Evolutionary conservation across 2,113 vertebrate genomes (phyloP).

Genomic region (Rana temporaria): DNA sequence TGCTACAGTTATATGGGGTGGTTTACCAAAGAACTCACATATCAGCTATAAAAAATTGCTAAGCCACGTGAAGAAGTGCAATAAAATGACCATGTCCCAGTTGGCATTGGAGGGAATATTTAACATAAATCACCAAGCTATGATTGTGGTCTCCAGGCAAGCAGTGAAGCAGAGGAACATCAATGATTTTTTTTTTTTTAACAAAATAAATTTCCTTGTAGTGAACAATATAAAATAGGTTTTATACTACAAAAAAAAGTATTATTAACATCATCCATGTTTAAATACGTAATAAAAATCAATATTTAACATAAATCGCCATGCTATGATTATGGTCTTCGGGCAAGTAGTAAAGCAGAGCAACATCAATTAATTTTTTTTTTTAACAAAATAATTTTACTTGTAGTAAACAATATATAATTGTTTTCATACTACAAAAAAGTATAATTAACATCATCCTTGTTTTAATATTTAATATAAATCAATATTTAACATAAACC

Average conservation of each 20-base stretch:
- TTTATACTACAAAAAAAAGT: too few species aligned
- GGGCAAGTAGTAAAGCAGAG: background rate
- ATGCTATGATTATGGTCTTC: constrained; percentile 22
- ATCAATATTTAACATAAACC: constrained; percentile 22
- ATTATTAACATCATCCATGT: too few species aligned
- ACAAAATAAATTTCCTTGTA: background rate
- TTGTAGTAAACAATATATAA: background rate
- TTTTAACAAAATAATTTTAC: constrained; percentile 4
- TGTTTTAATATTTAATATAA: too few species aligned
- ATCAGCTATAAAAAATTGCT: constrained; percentile 56
- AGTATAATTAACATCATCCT: too few species aligned
- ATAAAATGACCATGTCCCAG: constrained; percentile 49
- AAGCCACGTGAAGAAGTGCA: constrained; percentile 55
- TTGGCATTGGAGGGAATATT: constrained; percentile 32
- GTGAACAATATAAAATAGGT: background rate
- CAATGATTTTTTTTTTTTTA: background rate
- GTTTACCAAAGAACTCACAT: constrained; percentile 58
- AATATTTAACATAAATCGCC: constrained; percentile 26
- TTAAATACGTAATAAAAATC: too few species aligned
- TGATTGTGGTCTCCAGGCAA: constrained; percentile 22
- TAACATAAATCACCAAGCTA: constrained; percentile 25
- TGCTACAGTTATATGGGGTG: constrained; percentile 56
- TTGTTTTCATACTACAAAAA: too few species aligned
- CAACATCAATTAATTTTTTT: background rate
- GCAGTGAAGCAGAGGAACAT: background rate